phyloP scores from a whole-genome alignment of 1,140 invertebrate genomes.

The Zaprionus ghesquierei region DNA sequence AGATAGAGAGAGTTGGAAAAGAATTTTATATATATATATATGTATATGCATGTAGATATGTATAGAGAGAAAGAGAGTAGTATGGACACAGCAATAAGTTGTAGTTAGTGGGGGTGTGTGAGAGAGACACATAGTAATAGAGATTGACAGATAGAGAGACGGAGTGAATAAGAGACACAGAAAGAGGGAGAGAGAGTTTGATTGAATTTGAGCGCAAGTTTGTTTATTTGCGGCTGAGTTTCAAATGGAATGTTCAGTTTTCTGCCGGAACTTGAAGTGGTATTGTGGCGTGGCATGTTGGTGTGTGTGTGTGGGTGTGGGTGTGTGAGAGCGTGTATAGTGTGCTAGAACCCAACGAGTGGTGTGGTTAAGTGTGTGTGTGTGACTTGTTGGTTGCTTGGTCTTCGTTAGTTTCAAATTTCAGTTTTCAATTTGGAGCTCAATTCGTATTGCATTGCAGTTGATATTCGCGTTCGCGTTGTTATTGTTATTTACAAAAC shows the following conservation, averaged over 20 bases:
- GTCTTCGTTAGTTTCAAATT: slow-evolving; percentile 45
- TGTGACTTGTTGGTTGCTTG: slow-evolving; percentile 53
- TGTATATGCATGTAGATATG: slow-evolving; percentile 36
- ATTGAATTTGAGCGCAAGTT: slow-evolving; percentile 33
- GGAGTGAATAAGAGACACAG: slow-evolving; percentile 34
- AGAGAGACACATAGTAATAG: too few relatives aligned
- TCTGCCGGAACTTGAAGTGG: slow-evolving; percentile 15
- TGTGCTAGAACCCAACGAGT: slow-evolving; percentile 39
- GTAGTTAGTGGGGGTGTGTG: too few relatives aligned
- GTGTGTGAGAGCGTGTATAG: slow-evolving; percentile 18
- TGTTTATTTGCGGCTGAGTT: slow-evolving; percentile 16
- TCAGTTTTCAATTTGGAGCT: slow-evolving; percentile 37
- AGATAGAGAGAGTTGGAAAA: slow-evolving; percentile 31
- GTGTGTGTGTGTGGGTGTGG: slow-evolving; percentile 19
- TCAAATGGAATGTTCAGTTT: slow-evolving; percentile 18
- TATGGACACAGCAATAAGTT: too few relatives aligned
- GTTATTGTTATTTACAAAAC: slow-evolving; percentile 73
- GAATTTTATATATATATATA: neutral
- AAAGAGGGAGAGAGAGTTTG: slow-evolving; percentile 32
- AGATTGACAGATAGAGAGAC: too few relatives aligned
- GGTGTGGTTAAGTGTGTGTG: slow-evolving; percentile 31
- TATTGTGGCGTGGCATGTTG: slow-evolving; percentile 5
- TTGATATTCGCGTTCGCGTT: slow-evolving; percentile 15
- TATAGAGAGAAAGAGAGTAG: slow-evolving; percentile 23
- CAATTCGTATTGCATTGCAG: slow-evolving; percentile 35